These are phyloP conservation scores for Apocheima hispidaria DNA, from an alignment of 2,888 invertebrate genomes.

Conservation along the genomic window DNA sequence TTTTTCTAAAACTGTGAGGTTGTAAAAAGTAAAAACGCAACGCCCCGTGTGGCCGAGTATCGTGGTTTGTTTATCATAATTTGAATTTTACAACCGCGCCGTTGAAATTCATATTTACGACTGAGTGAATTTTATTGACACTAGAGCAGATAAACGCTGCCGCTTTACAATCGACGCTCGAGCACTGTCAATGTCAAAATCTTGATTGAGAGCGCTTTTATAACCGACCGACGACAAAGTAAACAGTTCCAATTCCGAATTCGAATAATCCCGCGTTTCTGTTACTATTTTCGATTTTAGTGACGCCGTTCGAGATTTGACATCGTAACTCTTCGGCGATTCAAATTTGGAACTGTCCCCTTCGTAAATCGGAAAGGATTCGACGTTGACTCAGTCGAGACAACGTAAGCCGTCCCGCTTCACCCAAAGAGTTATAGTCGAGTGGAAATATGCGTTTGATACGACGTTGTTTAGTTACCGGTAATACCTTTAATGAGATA, in stretches of 20 bases:
- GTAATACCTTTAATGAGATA: constrained; percentile 73
- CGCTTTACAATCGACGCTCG: constrained; percentile 56
- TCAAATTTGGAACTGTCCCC: constrained; percentile 74
- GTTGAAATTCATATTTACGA: constrained; percentile 77
- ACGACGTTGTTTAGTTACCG: constrained; percentile 59
- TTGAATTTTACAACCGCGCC: constrained; percentile 75
- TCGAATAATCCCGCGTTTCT: constrained; percentile 56
- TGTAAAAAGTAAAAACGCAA: constrained; percentile 45
- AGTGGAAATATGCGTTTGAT: constrained; percentile 52
- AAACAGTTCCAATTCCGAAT: constrained; percentile 50
- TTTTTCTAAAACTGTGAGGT: constrained; percentile 61
- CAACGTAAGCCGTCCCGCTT: constrained; percentile 56
- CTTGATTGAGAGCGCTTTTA: constrained; percentile 69
- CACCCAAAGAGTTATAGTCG: constrained; percentile 60
- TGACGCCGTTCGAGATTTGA: constrained; percentile 71
- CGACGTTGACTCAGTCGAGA: constrained; percentile 48
- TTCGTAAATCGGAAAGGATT: constrained; percentile 51
- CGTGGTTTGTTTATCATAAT: constrained; percentile 74
- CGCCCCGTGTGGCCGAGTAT: constrained; percentile 47
- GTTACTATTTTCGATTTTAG: constrained; percentile 72
- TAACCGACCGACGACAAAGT: constrained; percentile 65
- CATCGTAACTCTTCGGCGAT: constrained; percentile 77
- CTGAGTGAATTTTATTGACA: constrained; percentile 71
- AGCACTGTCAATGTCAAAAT: constrained; percentile 68
- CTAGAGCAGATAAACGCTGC: constrained; percentile 62